These are phyloP conservation scores for Pipra filicauda DNA, from an alignment of 2,113 vertebrate genomes.

Conservation along the genomic window DNA sequence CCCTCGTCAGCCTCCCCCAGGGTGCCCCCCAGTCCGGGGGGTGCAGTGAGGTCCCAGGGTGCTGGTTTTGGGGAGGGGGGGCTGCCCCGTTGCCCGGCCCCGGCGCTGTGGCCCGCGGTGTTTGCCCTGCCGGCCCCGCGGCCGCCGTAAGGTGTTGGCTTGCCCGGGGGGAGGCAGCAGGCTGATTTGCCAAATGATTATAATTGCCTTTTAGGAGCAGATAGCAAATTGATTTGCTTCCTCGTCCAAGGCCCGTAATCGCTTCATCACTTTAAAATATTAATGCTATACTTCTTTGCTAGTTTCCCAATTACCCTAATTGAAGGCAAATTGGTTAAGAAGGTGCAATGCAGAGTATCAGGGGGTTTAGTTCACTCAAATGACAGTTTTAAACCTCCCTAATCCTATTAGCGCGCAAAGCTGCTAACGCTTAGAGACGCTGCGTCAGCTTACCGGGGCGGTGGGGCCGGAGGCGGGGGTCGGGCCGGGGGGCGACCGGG, in stretches of 20 bases:
- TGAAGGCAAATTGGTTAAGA: constrained; percentile 87
- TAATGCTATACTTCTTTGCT: constrained; percentile 79
- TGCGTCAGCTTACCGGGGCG: constrained; percentile 82
- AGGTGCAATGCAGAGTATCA: constrained; percentile 82
- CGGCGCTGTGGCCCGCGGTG: neutral
- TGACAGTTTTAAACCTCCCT: constrained; percentile 86
- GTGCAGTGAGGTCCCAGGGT: neutral
- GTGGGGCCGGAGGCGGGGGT: constrained; percentile 68
- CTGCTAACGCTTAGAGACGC: constrained; percentile 85
- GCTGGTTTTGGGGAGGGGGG: neutral
- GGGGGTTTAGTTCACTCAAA: constrained; percentile 88
- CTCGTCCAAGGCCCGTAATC: constrained; percentile 72
- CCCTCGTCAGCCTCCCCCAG: neutral
- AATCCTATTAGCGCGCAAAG: constrained; percentile 89
- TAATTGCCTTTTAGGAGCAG: constrained; percentile 63
- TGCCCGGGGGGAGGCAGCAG: neutral
- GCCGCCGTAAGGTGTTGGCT: neutral
- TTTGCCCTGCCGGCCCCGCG: neutral
- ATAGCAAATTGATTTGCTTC: constrained; percentile 72
- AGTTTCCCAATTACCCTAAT: constrained; percentile 86
- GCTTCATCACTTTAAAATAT: constrained; percentile 86
- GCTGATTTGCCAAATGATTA: constrained; percentile 65
- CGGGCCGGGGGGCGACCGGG: constrained; percentile 20
- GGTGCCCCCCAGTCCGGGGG: accelerated
- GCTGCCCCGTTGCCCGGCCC: neutral